Evolutionary conservation across 2,797 vertebrate genomes (phyloP).

Genomic region (Hirundo rustica): DNA sequence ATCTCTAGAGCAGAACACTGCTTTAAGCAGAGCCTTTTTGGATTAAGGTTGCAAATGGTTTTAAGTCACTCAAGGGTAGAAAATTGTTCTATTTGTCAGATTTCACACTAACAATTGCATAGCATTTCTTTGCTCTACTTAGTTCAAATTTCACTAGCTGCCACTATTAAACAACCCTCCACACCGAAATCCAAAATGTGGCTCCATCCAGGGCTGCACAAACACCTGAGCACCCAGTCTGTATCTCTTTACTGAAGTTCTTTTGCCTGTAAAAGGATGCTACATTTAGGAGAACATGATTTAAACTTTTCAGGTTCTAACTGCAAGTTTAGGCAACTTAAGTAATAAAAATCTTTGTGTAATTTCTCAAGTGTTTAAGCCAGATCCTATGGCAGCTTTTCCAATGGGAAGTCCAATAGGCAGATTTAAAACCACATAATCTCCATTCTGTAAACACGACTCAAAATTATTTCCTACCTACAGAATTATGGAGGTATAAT

Average conservation of each 20-base stretch:
- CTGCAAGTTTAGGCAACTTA: neutral
- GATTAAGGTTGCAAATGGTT: conserved; percentile 25
- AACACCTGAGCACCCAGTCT: neutral
- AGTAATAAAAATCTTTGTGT: neutral
- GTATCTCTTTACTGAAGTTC: neutral
- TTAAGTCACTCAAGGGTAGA: conserved; percentile 11
- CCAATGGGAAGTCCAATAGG: neutral
- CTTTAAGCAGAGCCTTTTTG: conserved; percentile 1
- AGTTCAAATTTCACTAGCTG: neutral
- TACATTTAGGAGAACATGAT: neutral
- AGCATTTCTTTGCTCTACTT: conserved; percentile 12
- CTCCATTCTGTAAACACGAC: neutral
- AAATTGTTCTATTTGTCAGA: conserved; percentile 32
- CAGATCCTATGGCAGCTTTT: neutral
- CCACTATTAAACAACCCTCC: neutral
- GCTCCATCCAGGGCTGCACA: neutral
- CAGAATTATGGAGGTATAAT: neutral
- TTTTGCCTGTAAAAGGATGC: neutral
- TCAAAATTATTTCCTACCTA: neutral
- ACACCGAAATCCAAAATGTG: neutral
- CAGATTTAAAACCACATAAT: neutral
- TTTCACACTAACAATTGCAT: conserved; percentile 20
- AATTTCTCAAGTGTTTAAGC: neutral
- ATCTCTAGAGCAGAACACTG: neutral
- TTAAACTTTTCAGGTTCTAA: neutral